A percentile compares a stretch with the other conserved stretches of the same genome.
phyloP scores from a whole-genome alignment of 2,888 invertebrate species.

The Litoditis marina region DNA sequence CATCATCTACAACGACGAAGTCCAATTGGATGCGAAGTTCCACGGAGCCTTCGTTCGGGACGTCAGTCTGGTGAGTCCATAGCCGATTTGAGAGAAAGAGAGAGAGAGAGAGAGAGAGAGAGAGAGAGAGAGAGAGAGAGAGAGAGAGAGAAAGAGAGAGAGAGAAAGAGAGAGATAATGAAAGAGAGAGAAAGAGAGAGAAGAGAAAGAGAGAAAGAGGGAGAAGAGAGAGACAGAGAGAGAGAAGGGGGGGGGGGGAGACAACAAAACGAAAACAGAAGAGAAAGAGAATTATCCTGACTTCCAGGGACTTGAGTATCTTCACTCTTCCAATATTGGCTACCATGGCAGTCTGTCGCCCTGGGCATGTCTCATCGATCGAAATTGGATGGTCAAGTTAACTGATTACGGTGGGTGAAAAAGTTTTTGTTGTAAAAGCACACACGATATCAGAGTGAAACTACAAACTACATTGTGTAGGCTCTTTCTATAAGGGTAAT shows the following conservation, averaged over 20 bases:
- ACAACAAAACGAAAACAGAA: too few relatives aligned
- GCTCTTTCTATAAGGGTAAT: too few relatives aligned
- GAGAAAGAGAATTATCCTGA: conserved; percentile 65
- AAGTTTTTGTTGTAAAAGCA: background rate
- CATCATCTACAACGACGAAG: conserved; percentile 45
- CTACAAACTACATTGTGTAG: too few relatives aligned
- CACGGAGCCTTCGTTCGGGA: conserved; percentile 49
- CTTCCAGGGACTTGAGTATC: conserved; percentile 66
- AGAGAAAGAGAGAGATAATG: background rate
- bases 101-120: background rate
- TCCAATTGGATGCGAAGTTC: conserved; percentile 41
- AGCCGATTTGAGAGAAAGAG: background rate
- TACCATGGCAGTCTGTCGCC: conserved; percentile 52
- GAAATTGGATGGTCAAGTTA: conserved; percentile 60
- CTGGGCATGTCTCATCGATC: conserved; percentile 58
- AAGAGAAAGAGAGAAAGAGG: background rate
- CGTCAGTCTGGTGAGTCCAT: conserved; percentile 27
- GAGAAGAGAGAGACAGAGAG: background rate
- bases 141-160: background rate
- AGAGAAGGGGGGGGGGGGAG: background rate
- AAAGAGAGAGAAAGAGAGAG: background rate
- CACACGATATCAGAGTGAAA: too few relatives aligned
- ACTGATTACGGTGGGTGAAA: conserved; percentile 50
- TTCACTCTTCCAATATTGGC: conserved; percentile 43
- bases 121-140: background rate